phyloP scores from a whole-genome alignment of 2,888 invertebrate genomes.

The Tetranychus piercei region DNA sequence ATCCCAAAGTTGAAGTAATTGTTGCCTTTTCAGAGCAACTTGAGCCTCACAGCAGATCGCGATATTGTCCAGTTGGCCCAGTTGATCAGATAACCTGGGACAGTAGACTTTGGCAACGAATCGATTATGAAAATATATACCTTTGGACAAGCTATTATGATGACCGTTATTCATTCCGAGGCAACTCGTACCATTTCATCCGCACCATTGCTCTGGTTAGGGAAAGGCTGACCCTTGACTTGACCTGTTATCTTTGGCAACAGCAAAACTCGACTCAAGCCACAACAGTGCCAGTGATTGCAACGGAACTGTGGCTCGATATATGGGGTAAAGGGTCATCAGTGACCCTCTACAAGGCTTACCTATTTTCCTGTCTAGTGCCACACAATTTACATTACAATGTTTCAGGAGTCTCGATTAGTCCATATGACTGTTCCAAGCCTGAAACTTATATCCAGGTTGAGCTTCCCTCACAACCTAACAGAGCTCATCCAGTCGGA shows the following conservation, averaged over 20 bases:
- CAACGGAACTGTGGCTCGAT: conserved; percentile 22
- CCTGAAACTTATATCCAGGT: not conserved
- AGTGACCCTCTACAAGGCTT: conserved; percentile 37
- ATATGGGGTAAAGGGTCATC: conserved; percentile 22
- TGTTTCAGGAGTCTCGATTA: conserved; percentile 38
- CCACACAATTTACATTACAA: conserved; percentile 34
- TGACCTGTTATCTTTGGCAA: conserved; percentile 18
- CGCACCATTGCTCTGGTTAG: conserved; percentile 25
- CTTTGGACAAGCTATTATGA: conserved; percentile 26
- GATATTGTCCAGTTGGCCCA: not conserved
- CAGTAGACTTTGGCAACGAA: conserved; percentile 11
- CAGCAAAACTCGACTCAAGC: conserved; percentile 11
- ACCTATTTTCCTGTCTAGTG: conserved; percentile 45
- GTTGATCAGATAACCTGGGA: conserved; percentile 4
- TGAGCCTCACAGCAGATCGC: not conserved
- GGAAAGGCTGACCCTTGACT: conserved; percentile 16
- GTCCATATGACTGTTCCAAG: conserved; percentile 37
- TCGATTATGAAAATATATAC: conserved; percentile 13
- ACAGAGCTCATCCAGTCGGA: no score
- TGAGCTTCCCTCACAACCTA: not conserved
- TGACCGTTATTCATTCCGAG: conserved; percentile 20
- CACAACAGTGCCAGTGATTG: not conserved
- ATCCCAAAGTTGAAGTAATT: not conserved
- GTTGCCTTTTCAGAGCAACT: not conserved
- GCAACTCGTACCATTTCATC: conserved; percentile 22